These are phyloP conservation scores for Amia ocellicauda DNA, from an alignment of 2,113 vertebrate genomes.

Conservation along the genomic window DNA sequence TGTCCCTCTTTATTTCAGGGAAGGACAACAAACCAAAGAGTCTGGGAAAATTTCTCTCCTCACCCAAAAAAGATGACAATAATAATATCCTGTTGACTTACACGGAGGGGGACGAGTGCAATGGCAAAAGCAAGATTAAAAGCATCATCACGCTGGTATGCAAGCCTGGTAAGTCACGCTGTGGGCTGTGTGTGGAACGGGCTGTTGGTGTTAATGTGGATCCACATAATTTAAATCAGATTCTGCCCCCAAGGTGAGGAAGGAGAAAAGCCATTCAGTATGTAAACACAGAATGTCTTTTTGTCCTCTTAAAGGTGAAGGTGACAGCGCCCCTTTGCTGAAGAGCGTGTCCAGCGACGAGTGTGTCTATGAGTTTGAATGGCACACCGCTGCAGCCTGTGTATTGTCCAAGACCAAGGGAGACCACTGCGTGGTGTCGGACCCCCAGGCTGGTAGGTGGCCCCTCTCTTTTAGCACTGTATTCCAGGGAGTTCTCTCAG, in stretches of 20 bases:
- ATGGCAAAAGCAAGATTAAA: slow-evolving; percentile 55
- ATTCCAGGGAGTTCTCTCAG: too few relatives aligned
- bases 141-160: slow-evolving; percentile 81
- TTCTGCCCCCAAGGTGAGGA: too few relatives aligned
- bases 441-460: slow-evolving; percentile 78
- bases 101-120: slow-evolving; percentile 74
- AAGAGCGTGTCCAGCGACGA: slow-evolving; percentile 43
- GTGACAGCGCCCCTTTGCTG: slow-evolving; percentile 81
- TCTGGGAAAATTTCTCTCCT: slow-evolving; percentile 79
- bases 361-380: slow-evolving; percentile 83
- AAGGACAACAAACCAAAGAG: slow-evolving; percentile 53
- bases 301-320: slow-evolving; percentile 67
- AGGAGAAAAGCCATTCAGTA: too few relatives aligned
- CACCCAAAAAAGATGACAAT: slow-evolving; percentile 71
- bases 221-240: too few relatives aligned
- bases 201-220: too few relatives aligned
- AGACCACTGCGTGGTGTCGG: slow-evolving; percentile 81
- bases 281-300: too few relatives aligned
- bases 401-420: slow-evolving; percentile 79
- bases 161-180: slow-evolving; percentile 72
- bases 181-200: background rate
- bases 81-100: slow-evolving; percentile 80
- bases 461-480: background rate
- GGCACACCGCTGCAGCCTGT: slow-evolving; percentile 87
- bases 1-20: slow-evolving; percentile 56